These are phyloP conservation scores for Polietes domitor DNA, from an alignment of 2,888 invertebrate genomes.

Conservation along the genomic window DNA sequence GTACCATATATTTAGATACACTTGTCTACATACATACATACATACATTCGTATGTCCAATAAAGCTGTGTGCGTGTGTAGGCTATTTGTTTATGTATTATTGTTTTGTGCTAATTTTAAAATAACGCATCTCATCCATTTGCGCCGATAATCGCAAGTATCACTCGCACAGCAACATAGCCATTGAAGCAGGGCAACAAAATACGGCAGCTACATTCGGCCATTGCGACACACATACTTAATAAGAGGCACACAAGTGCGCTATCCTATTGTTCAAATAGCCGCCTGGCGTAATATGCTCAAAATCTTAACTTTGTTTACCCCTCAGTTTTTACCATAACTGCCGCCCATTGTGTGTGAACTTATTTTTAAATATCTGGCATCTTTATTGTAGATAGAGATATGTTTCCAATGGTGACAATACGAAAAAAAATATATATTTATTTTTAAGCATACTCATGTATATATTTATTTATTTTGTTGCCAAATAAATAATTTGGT, in stretches of 20 bases:
- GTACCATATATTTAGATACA: too few species aligned
- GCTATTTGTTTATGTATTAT: too few species aligned
- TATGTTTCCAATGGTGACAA: background rate
- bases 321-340: too few species aligned
- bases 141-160: background rate
- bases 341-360: background rate
- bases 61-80: too few species aligned
- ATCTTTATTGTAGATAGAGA: background rate
- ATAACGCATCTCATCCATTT: background rate
- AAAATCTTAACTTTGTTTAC: too few species aligned
- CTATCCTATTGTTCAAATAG: too few species aligned
- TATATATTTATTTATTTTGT: too few species aligned
- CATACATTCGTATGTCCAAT: too few species aligned
- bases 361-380: background rate
- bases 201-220: background rate
- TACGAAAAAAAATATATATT: constrained; percentile 1
- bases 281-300: too few species aligned
- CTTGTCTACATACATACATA: too few species aligned
- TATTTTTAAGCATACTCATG: constrained; percentile 1
- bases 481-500: background rate
- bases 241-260: background rate
- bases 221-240: background rate
- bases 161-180: background rate
- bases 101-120: background rate
- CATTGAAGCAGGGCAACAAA: background rate